Evolutionary conservation across 2,113 vertebrate species (phyloP), one percentile per base, ranked within the genome.

Genomic region (Vombatus ursinus): DNA sequence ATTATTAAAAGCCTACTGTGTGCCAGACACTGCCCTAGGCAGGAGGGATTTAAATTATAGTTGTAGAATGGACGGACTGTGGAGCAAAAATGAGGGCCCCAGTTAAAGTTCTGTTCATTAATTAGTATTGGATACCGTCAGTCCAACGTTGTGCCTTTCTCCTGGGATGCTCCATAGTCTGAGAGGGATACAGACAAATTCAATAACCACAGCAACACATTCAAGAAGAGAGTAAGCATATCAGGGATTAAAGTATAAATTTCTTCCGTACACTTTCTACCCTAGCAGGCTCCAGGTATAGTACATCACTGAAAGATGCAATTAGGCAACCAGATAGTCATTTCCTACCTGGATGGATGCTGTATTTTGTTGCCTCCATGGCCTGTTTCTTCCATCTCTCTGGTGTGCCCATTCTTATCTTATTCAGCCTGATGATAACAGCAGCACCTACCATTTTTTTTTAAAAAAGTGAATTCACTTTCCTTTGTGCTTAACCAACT

Each of bases 341-440:
- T 16, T 96, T 96, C 57, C 22, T 90, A 89, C 26, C 84, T 93
- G 47, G 49, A 44, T 91, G 10, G 8, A 54, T 93, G 7, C 22
- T 6, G 25, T 52, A 23, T n/a, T 12, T 93, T 94, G 49, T 31
- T 92, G 1, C 3, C 0, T 91, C 28, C 92, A 1, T 89, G 92
- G 94, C 6, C 37, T 90, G 22, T 52, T 93, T 57, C 92, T 48
- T 49, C 23, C 68, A 4, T 91, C 94, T 96, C n/a, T 77, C 68
- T 68, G 37, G 11, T 68, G 61, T 68, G 31, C 31, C 12, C 31
- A 28, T 31, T 57, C 54, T 68, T 37, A 37, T 90, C 37, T 93
- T 22, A 11, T n/a, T 49, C 14, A 52, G 5, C 12, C 0, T 92
- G 48, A 3, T 23, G 93, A 68, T 90, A 77, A 14, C 91, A 28